These are phyloP conservation scores for Neuroterus valhalla DNA, from an alignment of 1,140 invertebrate species.

Conservation along the genomic window DNA sequence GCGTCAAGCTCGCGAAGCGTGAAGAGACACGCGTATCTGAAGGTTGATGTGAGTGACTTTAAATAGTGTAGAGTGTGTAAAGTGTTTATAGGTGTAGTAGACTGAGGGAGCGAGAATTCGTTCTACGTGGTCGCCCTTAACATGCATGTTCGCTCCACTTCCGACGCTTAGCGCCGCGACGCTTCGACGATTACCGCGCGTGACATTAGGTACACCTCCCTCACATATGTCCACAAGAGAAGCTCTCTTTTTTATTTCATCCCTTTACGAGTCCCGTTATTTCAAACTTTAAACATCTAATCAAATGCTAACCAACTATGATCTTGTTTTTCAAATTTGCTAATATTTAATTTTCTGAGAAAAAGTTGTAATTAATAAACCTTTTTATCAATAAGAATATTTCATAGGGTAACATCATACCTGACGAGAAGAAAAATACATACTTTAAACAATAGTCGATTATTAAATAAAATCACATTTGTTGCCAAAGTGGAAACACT, in stretches of 20 bases:
- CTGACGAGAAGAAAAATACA: too few relatives aligned
- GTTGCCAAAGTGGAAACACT: too few relatives aligned
- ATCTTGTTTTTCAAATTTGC: too few relatives aligned
- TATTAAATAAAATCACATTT: too few relatives aligned
- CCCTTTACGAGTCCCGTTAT: neutral
- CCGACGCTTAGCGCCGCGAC: conserved; percentile 72
- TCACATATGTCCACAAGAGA: conserved; percentile 44
- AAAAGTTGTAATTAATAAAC: too few relatives aligned
- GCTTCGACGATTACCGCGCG: conserved; percentile 62
- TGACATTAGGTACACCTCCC: conserved; percentile 59
- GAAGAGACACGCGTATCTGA: conserved; percentile 62
- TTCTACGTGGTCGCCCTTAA: conserved; percentile 59
- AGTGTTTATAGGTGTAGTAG: neutral
- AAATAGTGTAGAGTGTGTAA: neutral
- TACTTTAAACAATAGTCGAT: too few relatives aligned
- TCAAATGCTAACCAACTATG: too few relatives aligned
- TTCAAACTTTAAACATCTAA: neutral
- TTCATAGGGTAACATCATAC: too few relatives aligned
- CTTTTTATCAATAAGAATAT: too few relatives aligned
- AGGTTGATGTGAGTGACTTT: conserved; percentile 37
- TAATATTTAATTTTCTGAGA: too few relatives aligned
- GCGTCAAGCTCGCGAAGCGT: conserved; percentile 67
- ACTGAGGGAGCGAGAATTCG: conserved; percentile 53
- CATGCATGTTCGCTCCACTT: conserved; percentile 68
- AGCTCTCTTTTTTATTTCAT: neutral